Conservation (phyloP, 2,888 invertebrate genomes). For the Pachydiplax longipennis region DNA sequence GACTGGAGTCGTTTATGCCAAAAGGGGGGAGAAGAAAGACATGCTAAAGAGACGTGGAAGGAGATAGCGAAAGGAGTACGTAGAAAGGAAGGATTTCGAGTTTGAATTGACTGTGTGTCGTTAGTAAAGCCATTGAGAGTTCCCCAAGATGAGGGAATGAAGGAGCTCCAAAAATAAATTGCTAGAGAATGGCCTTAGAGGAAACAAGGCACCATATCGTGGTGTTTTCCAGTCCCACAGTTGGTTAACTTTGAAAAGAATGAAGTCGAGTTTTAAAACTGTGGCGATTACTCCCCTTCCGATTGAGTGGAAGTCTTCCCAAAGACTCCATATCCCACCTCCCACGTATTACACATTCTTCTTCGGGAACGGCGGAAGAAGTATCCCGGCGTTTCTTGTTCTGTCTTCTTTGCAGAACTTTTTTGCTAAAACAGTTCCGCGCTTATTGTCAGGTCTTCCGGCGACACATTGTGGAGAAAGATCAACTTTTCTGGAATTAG, state of each 20-base stretch:
- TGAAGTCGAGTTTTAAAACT: too few species aligned
- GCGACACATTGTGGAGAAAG: too few species aligned
- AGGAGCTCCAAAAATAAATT: neutral
- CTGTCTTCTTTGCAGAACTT: too few species aligned
- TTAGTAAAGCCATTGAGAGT: neutral
- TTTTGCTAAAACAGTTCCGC: too few species aligned
- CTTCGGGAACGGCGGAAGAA: too few species aligned
- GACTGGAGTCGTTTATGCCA: conserved; percentile 38
- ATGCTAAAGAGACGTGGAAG: neutral
- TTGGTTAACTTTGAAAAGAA: neutral
- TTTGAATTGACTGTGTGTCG: neutral
- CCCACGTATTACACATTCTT: too few species aligned
- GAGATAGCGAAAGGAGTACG: neutral
- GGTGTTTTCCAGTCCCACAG: neutral
- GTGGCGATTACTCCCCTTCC: too few species aligned
- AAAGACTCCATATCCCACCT: too few species aligned
- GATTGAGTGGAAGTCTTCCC: too few species aligned
- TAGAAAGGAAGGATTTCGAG: neutral
- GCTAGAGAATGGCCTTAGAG: neutral
- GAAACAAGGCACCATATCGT: neutral
- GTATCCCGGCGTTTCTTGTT: too few species aligned
- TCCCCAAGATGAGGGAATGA: neutral
- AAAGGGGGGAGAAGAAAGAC: neutral
- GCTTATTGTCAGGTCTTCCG: too few species aligned
- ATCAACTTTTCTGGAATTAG: too few species aligned